Evolutionary conservation across 2,797 vertebrate species (phyloP).

Genomic region (Diceros bicornis): DNA sequence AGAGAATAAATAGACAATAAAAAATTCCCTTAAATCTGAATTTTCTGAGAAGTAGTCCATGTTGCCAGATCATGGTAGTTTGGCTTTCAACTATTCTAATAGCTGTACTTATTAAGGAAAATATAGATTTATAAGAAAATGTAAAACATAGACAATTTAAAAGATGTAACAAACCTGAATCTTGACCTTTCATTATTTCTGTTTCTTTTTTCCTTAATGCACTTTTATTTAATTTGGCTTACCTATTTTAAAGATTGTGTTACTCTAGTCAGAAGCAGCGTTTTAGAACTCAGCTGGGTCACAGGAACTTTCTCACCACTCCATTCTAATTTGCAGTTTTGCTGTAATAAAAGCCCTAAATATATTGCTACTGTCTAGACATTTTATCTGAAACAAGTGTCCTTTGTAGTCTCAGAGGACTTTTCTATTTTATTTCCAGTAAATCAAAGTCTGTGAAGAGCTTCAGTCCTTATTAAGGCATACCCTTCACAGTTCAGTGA

Average conservation of each 20-base stretch:
- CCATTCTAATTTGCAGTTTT: conserved; percentile 93
- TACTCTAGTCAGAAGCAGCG: conserved; percentile 84
- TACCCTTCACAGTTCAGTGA: conserved; percentile 97
- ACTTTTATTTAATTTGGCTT: conserved; percentile 86
- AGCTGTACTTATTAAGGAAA: conserved; percentile 71
- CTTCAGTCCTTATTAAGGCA: conserved; percentile 94
- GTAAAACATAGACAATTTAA: conserved; percentile 74
- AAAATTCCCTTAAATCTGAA: neutral
- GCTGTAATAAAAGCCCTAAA: conserved; percentile 93
- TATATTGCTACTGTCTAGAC: conserved; percentile 94
- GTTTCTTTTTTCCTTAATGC: conserved; percentile 75
- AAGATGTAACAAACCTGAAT: conserved; percentile 78
- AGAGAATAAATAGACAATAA: neutral
- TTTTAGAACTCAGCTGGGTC: conserved; percentile 91
- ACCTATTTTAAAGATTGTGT: conserved; percentile 85
- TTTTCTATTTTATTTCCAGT: conserved; percentile 97
- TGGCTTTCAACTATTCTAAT: conserved; percentile 68
- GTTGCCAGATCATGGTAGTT: neutral
- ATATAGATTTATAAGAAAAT: conserved; percentile 70
- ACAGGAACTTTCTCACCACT: conserved; percentile 90
- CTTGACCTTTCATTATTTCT: conserved; percentile 79
- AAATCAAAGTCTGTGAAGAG: conserved; percentile 96
- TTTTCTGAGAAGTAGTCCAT: conserved; percentile 22
- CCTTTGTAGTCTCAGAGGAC: conserved; percentile 94
- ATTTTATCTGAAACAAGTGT: conserved; percentile 94